Conservation (phyloP, 2,113 vertebrate species). For the Oryzias curvinotus region DNA sequence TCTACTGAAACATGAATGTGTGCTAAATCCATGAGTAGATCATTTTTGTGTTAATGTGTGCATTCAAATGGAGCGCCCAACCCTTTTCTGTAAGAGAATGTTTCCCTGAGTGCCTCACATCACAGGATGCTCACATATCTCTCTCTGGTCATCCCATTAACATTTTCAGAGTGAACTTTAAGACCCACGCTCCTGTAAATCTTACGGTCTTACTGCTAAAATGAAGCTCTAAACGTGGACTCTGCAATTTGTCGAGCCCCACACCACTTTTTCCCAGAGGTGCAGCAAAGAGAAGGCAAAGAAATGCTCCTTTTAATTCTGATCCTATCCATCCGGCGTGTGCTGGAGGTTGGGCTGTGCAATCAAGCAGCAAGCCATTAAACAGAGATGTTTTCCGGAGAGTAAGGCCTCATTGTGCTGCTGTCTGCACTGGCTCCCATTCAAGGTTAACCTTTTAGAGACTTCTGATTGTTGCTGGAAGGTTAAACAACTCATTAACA, state of each 20-base stretch:
- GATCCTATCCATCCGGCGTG: conserved; percentile 94
- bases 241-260: conserved; percentile 87
- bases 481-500: conserved; percentile 85
- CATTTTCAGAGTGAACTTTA: conserved; percentile 1
- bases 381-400: conserved; percentile 83
- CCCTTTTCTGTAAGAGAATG: no score
- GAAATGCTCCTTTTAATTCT: conserved; percentile 95
- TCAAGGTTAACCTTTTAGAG: conserved; percentile 91
- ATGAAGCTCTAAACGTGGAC: conserved; percentile 72
- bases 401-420: conserved; percentile 87
- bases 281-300: conserved; percentile 86
- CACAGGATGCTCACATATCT: no score
- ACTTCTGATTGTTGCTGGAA: conserved; percentile 80
- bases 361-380: conserved; percentile 94
- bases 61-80: no score
- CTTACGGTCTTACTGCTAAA: no score
- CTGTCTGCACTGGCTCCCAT: conserved; percentile 82
- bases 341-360: conserved; percentile 84
- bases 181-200: not conserved
- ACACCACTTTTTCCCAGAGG: conserved; percentile 93
- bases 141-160: not conserved
- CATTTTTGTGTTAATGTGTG: no score
- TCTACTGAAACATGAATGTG: no score
- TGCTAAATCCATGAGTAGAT: no score
- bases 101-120: no score